A percentile compares a stretch with the other conserved stretches of the same genome.
Evolutionary conservation across 1,140 invertebrate species (phyloP).

Genomic region (Leguminivora glycinivorella): DNA sequence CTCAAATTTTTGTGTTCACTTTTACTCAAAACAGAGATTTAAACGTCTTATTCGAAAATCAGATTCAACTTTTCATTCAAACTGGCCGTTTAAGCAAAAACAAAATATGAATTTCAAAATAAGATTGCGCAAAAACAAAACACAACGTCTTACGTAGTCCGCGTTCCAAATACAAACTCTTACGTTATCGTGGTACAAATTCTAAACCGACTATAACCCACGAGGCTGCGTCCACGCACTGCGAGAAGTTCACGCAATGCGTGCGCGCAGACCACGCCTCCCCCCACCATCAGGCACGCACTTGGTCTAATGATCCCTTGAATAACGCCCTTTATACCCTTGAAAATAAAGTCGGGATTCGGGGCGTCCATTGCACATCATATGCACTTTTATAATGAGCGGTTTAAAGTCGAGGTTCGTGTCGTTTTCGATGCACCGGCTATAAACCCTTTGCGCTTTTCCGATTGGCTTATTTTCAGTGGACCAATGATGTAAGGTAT

Average conservation of each 20-base stretch:
- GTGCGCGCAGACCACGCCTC: conserved; percentile 59
- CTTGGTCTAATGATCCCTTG: conserved; percentile 61
- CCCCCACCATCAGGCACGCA: conserved; percentile 41
- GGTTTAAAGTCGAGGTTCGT: not conserved
- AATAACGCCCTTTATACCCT: conserved; percentile 20
- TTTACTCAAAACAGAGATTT: not conserved
- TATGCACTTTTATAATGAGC: not conserved
- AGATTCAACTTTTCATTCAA: not conserved
- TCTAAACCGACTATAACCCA: not conserved
- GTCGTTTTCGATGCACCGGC: not conserved
- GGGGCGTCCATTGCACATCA: conserved; percentile 10
- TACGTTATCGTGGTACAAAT: conserved; percentile 13
- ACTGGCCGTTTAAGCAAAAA: not conserved
- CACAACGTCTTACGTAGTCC: not conserved
- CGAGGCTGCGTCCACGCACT: conserved; percentile 50
- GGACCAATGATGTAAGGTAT: conserved; percentile 9
- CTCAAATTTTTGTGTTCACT: not conserved
- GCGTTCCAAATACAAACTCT: not conserved
- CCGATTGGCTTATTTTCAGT: not conserved
- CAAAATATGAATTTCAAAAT: not conserved
- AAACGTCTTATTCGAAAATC: not conserved
- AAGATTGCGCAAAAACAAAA: not conserved
- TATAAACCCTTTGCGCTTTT: not conserved
- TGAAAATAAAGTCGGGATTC: conserved; percentile 1
- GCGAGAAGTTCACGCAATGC: conserved; percentile 58